Evolutionary conservation across 2,888 invertebrate species (phyloP), one percentile per base, ranked within the genome.

Genomic region (Heteropelma amictum): DNA sequence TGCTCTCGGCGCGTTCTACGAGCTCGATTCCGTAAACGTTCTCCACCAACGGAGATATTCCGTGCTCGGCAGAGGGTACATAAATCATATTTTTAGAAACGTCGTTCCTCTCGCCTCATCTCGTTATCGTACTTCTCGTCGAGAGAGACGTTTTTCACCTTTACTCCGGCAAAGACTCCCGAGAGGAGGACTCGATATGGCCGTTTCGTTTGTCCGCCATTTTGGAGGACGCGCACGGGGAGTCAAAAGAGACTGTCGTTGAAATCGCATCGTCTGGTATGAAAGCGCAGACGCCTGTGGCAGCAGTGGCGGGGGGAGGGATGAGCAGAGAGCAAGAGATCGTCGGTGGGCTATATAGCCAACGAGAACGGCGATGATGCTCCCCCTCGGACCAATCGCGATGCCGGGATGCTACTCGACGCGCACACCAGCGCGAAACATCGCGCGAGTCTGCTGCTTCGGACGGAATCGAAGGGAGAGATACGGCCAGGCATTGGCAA

Each of bases 311-410:
- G 86, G 86, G 83, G 84, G 84, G 82, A 75, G 72, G 56, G 88
- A 88, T 88, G 88, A 89, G 88, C 86, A 86, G 86, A 63, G 53
- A 54, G 77, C 17, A 49, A 86, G 64, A 63, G 35, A 76, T 76
- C 49, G 72, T 68, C 61, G 65, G 47, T 35, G 54, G 68, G 56
- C 64, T 10, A 60, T 71, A 5, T 54, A 79, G 76, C 89, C 88
- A 89, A 89, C 87, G 56, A 78, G 72, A n/a, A 40, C 65, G 68
- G 38, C 78, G 78, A 80, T 81, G 88, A 88, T 88, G 89, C 82
- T 86, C 84, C 85, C 82, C 83, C 73, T 83, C 79, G 83, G 77
- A 76, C 88, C 88, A 88, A 89, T 88, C 77, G 77, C 75, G 76
- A 75, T 53, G 63, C 70, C 75, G 82, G 83, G 86, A 88, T 87